Evolutionary conservation across 1,140 invertebrate genomes (phyloP).

Genomic region (Helicoverpa zea): DNA sequence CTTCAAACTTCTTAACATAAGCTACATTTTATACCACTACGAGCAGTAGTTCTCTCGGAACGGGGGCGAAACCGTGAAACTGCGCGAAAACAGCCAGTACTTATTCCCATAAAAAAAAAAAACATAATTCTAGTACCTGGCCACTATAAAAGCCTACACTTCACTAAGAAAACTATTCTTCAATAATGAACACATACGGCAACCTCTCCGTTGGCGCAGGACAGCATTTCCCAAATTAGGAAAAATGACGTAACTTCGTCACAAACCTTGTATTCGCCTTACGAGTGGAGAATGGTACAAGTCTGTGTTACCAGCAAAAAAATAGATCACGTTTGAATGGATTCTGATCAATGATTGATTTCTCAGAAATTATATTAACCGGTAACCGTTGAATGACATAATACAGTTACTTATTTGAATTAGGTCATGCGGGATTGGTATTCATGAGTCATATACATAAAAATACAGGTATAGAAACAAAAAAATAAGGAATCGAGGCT

Average conservation of each 20-base stretch:
- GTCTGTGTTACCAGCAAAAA: neutral
- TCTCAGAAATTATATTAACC: neutral
- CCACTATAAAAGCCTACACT: neutral
- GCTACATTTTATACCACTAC: no score
- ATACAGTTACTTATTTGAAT: neutral
- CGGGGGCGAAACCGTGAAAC: no score
- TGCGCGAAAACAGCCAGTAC: no score
- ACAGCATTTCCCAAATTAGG: slow-evolving; percentile 36
- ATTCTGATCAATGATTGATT: neutral
- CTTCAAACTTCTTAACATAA: no score
- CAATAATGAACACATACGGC: slow-evolving; percentile 38
- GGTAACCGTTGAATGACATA: neutral
- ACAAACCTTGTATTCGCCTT: slow-evolving; percentile 9
- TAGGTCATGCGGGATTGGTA: no score
- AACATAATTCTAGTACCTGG: no score
- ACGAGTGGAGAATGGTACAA: slow-evolving; percentile 7
- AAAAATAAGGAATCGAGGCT: no score
- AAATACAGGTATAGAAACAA: no score
- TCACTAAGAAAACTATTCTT: neutral
- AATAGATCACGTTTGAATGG: neutral
- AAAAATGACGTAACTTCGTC: neutral
- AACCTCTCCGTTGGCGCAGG: neutral
- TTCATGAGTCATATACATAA: no score
- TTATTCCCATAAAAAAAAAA: no score
- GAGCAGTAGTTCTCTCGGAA: no score